Base-by-base conservation (phyloP, 1,140 invertebrate genomes). In the Grapholita molesta region DNA sequence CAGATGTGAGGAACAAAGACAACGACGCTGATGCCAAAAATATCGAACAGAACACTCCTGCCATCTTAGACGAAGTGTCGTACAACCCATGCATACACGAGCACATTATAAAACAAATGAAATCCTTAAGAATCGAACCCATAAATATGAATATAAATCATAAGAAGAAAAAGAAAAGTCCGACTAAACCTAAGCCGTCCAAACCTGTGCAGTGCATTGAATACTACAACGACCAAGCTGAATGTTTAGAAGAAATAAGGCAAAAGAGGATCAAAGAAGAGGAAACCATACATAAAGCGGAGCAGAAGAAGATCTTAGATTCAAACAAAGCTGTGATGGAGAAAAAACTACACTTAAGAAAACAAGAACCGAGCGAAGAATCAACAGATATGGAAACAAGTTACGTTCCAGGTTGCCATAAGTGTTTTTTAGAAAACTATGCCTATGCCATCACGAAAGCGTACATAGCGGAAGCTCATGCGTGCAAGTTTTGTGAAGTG, bases 221-320 rank as follows among this genome's bases (percentile, higher is more conserved):
- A 78, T 92, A 92, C 71, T 92, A 92, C 75, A 92, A 92, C 75
- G 92, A 92, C 48, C 89, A 92, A 82, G 92, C 85, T 28, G 92
- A 92, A 73, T 92, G 91, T 52, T 80, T 92, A 28, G 89, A 92
- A 73, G 92, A 92, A 70, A 92, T 91, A 69, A 72, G 85, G 35
- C 82, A 85, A 55, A 85, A 86, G 28, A 89, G 88, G 53, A 68
- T 89, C 21, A 86, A 91, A 75, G 89, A 90, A 75, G 90, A 92
- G 75, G 78, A 83, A 25, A 86, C 74, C 38, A 79, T 80, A 70
- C 66, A 78, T 42, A 83, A 79, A 64, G 77, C 83, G 53, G 75
- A 82, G n/a, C 69, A 80, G 57, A 80, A 77, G 35, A 84, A 73
- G 67, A 69, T 77, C 9, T 70, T 80, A 52, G 75, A 83, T 9